Conservation (phyloP, 2,797 vertebrate genomes). For the Catostomus latipinnis region DNA sequence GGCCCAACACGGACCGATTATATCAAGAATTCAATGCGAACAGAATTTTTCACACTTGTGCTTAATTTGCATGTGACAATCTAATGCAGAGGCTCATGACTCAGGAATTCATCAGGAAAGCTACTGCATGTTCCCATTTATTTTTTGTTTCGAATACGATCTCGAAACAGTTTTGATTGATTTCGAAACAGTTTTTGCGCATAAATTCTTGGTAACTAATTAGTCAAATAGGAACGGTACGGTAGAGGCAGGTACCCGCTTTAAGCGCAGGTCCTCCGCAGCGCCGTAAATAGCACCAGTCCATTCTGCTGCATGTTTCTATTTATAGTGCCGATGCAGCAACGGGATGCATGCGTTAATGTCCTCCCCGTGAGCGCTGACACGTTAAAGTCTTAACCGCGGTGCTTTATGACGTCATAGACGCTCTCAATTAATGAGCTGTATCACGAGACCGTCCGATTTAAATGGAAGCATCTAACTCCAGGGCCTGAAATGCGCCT, state of each 20-base stretch:
- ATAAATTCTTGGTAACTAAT: slow-evolving; percentile 8
- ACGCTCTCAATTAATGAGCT: slow-evolving; percentile 50
- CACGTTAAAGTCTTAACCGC: slow-evolving; percentile 69
- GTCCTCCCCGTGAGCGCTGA: slow-evolving; percentile 70
- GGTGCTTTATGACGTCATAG: slow-evolving; percentile 64
- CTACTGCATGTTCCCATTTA: background rate
- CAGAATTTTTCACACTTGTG: background rate
- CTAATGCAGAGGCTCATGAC: background rate
- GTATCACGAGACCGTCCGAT: slow-evolving; percentile 54
- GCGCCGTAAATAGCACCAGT: slow-evolving; percentile 78
- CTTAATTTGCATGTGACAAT: slow-evolving; percentile 8
- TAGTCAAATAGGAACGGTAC: background rate
- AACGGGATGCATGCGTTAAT: slow-evolving; percentile 67
- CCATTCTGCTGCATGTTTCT: slow-evolving; percentile 80
- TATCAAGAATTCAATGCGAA: too few species aligned
- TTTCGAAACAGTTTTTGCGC: background rate
- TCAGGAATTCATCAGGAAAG: background rate
- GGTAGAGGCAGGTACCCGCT: slow-evolving; percentile 59
- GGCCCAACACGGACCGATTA: background rate
- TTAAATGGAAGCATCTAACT: slow-evolving; percentile 38
- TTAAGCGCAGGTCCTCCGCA: slow-evolving; percentile 61
- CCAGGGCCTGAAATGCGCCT: slow-evolving; percentile 28
- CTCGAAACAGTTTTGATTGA: background rate
- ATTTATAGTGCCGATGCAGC: slow-evolving; percentile 81
- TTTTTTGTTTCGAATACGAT: background rate